Percentiles rank a stretch among this genome's conserved stretches.
phyloP scores from a whole-genome alignment of 2,888 invertebrate species.

The Phytoseiulus persimilis region DNA sequence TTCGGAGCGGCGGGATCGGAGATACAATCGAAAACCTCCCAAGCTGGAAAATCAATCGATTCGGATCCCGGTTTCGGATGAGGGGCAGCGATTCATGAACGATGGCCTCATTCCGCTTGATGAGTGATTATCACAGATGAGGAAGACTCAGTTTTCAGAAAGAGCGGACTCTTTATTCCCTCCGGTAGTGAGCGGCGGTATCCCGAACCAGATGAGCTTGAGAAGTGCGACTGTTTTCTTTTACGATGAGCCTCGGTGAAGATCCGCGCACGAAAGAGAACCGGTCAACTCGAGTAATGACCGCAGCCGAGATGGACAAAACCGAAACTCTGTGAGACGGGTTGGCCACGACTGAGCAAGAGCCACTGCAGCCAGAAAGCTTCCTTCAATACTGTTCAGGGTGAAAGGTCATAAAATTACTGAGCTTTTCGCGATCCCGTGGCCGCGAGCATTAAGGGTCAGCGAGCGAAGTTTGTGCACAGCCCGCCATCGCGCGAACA shows the following conservation, averaged over 20 bases:
- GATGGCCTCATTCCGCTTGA: no score
- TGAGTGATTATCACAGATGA: no score
- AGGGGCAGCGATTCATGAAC: no score
- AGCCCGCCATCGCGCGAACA: not conserved
- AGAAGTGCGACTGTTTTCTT: not conserved
- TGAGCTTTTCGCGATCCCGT: conserved; percentile 23
- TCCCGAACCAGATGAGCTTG: not conserved
- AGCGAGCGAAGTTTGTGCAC: not conserved
- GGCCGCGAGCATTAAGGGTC: not conserved
- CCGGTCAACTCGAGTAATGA: not conserved
- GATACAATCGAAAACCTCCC: no score
- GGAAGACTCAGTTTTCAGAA: no score
- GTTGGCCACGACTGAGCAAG: not conserved
- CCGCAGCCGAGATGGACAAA: not conserved
- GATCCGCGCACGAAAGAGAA: not conserved
- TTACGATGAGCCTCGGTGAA: not conserved
- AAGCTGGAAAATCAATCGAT: no score
- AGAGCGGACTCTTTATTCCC: no score
- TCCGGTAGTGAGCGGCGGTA: not conserved
- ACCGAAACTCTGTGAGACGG: not conserved
- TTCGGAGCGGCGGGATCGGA: no score
- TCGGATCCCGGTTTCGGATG: no score
- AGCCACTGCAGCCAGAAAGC: not conserved
- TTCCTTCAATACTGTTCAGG: not conserved
- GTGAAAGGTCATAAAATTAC: conserved; percentile 38